A percentile compares a stretch with the other conserved stretches of the same genome.
Conservation (phyloP, 2,113 vertebrate genomes). For the Oncorhynchus mykiss region DNA sequence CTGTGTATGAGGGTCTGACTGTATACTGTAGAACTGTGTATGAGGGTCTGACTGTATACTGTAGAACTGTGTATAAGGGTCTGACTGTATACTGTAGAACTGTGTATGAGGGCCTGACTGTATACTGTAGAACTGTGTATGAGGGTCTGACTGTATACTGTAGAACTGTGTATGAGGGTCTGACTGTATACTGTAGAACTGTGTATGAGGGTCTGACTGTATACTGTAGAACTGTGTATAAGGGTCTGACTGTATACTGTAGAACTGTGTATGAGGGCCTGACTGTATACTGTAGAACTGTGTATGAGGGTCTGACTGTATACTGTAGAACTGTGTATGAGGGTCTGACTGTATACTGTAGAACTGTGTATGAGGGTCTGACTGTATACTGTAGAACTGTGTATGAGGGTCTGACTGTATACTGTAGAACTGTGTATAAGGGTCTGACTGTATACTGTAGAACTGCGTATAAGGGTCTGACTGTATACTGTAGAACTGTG, state of each 20-base stretch:
- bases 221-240: too few relatives aligned
- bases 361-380: neutral
- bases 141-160: constrained; percentile 55
- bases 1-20: constrained; percentile 54
- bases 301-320: constrained; percentile 54
- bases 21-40: too few relatives aligned
- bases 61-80: neutral
- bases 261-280: neutral
- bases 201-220: constrained; percentile 53
- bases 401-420: constrained; percentile 54
- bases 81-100: constrained; percentile 55
- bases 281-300: constrained; percentile 52
- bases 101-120: constrained; percentile 53
- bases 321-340: too few relatives aligned
- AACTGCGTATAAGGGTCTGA: constrained; percentile 37
- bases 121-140: too few relatives aligned
- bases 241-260: constrained; percentile 55
- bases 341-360: constrained; percentile 54
- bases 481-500: constrained; percentile 34
- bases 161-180: neutral
- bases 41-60: constrained; percentile 54
- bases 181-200: constrained; percentile 54
- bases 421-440: too few relatives aligned
- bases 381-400: constrained; percentile 51
- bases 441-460: constrained; percentile 55